Evolutionary conservation across 2,113 vertebrate genomes (phyloP).

Genomic region (Aix galericulata): DNA sequence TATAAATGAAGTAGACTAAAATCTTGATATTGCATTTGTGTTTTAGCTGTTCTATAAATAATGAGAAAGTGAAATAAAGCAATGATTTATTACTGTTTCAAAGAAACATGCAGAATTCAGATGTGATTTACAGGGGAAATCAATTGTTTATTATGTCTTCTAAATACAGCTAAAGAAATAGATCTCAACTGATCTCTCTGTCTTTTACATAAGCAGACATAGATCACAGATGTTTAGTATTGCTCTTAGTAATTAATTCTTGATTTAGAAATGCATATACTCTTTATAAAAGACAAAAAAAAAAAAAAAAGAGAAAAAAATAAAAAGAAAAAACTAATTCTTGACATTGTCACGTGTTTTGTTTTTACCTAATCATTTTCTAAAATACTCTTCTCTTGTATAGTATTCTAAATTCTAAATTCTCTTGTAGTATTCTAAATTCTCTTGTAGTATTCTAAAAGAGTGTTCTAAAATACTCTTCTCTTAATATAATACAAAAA

Average conservation of each 20-base stretch:
- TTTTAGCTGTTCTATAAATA: neutral
- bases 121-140: neutral
- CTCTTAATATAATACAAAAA: neutral
- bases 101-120: neutral
- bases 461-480: neutral
- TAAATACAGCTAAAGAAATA: neutral
- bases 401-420: too few species aligned
- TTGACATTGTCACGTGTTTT: fast-evolving
- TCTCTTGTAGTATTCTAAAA: too few species aligned
- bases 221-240: neutral
- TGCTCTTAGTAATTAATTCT: neutral
- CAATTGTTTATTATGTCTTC: neutral
- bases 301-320: neutral
- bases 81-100: neutral
- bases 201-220: neutral
- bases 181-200: neutral
- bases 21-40: neutral
- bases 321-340: neutral
- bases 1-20: neutral
- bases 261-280: neutral
- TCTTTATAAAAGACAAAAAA: neutral
- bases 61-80: neutral
- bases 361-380: neutral
- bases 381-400: neutral
- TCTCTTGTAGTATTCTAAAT: too few species aligned